Base-by-base conservation (phyloP, 2,888 invertebrate species). In the Dasysyrphus albostriatus region DNA sequence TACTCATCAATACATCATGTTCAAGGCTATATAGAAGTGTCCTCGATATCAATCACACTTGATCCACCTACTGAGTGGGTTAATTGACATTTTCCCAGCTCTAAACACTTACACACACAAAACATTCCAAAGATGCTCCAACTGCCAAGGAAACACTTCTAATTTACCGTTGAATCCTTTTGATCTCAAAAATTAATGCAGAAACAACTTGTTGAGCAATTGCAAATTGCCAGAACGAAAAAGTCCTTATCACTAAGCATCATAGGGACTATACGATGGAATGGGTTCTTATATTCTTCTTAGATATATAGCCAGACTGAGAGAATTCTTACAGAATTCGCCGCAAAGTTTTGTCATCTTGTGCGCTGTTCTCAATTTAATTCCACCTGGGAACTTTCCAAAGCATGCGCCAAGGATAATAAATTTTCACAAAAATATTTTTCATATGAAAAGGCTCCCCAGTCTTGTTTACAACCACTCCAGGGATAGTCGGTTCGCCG, bases 171-270 rank as follows among this genome's bases (percentile, higher is more conserved):
- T 16, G 61, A 81, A 73, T 76, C 61, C 84, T 72, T 81, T 85
- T 82, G 82, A 85, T 74, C 82, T 58, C 56, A n/a, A 37, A 77
- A 83, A 83, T 72, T 49, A 83, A 75, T 79, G 87, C 83, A 83
- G 54, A 69, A 87, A 54, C 87, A 83, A 87, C 87, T 87, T 87
- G 87, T 87, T 87, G 87, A 87, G 78, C 82, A 78, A 78, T 74
- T 70, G 77, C 73, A 70, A 74, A 77, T 63, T 72, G 73, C 61
- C 34, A 67, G 49, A 56, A 37, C 61, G 74, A 39, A 69, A 51
- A 69, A 42, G 39, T 83, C 61, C 67, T 61, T 69, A 61, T 58
- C 72, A 49, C 24, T 14, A 67, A 44, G 29, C 32, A 54, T 49
- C 49, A 49, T 5, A 7, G 24, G 9, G 19, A 49, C 24, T 10